phyloP scores from a whole-genome alignment of 1,140 invertebrate species.

The Cydia amplana region DNA sequence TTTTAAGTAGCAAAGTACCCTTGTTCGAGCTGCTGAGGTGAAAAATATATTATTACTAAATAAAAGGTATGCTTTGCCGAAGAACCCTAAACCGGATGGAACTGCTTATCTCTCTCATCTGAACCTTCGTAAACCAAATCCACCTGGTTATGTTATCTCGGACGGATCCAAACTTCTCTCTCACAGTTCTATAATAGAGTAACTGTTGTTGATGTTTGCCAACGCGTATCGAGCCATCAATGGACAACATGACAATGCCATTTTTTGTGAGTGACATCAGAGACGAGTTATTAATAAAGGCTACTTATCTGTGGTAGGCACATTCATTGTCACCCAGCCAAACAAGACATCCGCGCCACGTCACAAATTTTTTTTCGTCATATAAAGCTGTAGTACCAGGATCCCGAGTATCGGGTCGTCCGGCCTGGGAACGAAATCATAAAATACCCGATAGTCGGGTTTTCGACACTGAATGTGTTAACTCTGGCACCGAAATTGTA shows the following conservation, averaged over 20 bases:
- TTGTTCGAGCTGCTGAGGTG: too few species aligned
- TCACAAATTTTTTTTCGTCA: too few species aligned
- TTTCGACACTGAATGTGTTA: too few species aligned
- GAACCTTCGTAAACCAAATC: slow-evolving; percentile 15
- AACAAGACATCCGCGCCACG: too few species aligned
- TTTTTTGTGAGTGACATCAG: slow-evolving; percentile 53
- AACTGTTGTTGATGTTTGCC: slow-evolving; percentile 57
- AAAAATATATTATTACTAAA: too few species aligned
- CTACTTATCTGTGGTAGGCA: background rate
- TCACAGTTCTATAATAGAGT: slow-evolving; percentile 48
- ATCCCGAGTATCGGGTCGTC: too few species aligned
- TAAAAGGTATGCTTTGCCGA: background rate
- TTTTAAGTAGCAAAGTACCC: too few species aligned
- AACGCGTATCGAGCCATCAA: slow-evolving; percentile 51
- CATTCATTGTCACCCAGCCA: too few species aligned
- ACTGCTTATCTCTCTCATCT: slow-evolving; percentile 5
- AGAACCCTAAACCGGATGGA: slow-evolving; percentile 9
- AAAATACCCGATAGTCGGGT: too few species aligned
- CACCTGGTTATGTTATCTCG: slow-evolving; percentile 15
- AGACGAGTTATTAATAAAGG: background rate
- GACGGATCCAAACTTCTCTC: slow-evolving; percentile 35
- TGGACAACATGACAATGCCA: slow-evolving; percentile 53
- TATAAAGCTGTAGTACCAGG: too few species aligned
- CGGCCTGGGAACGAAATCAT: too few species aligned
- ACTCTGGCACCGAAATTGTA: too few species aligned